Base-by-base conservation (phyloP, 2,113 vertebrate species). In the Holacanthus passer region DNA sequence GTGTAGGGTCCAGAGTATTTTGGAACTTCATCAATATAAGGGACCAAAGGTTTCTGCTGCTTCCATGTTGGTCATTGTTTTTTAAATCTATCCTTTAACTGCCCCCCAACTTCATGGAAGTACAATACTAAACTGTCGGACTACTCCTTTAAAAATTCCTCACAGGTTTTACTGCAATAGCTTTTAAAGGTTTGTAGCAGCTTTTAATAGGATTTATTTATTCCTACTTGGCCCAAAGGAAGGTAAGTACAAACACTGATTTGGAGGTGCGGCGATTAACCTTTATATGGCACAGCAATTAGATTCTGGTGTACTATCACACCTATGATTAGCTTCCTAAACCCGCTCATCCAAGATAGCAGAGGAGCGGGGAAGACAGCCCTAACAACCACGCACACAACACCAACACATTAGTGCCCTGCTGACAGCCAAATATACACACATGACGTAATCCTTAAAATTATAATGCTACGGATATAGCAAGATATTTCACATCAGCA, bases 311-410 rank as follows among this genome's bases (percentile, higher is more conserved):
- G 29, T 47, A 31, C 67, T 62, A 19, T 27, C 0, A 41, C 8
- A 32, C 64, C 63, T 74, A 60, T 37, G 0, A 52, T 17, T 76
- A 66, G 65, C 17, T n/a, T 52, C 2, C 59, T 76, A 71, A 85
- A 73, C 53, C 73, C 56, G 43, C 29, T 56, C 43, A 82, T 73
- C 13, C 12, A 48, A 65, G 31, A 56, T n/a, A 27, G 60, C 59
- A 63, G 7, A 35, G 2, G 7, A 52, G 22, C 32, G 8, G 29
- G 13, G 45, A 29, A 16, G 3, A 24, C 5, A 70, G 56, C 66
- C 17, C 6, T 69, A 37, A 4, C 43, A 24, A 3, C 8, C 16
- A 5, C 48, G 16, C 68, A 37, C 39, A n/a, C 58, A 64, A 48
- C 47, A 48, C 47, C 4, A 1, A 39, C 19, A 47, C 43, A 53